phyloP scores from a whole-genome alignment of 2,888 invertebrate species.

The Nesidiocoris tenuis region DNA sequence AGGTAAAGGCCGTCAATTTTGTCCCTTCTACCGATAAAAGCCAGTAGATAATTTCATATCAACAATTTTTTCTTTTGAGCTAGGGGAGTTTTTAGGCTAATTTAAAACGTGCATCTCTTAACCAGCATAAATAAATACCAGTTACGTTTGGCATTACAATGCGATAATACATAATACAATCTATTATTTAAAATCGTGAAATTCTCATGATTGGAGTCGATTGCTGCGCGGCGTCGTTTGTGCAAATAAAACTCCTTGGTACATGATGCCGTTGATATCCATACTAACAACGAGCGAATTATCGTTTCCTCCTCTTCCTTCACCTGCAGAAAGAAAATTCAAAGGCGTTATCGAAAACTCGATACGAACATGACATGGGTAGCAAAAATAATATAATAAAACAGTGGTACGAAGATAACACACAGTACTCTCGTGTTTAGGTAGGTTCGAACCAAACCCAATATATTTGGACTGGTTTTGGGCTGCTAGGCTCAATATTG shows the following conservation, averaged over 20 bases:
- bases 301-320: constrained; percentile 65
- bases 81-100: neutral
- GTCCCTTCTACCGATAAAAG: neutral
- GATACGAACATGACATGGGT: too few species aligned
- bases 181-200: neutral
- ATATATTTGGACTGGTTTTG: too few species aligned
- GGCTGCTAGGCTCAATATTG: too few species aligned
- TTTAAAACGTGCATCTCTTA: neutral
- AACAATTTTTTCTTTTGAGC: neutral
- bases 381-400: too few species aligned
- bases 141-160: neutral
- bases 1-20: neutral
- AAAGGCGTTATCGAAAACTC: too few species aligned
- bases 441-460: too few species aligned
- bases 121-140: neutral
- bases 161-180: neutral
- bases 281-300: constrained; percentile 90
- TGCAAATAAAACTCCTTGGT: constrained; percentile 90
- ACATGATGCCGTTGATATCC: constrained; percentile 93
- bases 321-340: constrained; percentile 61
- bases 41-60: neutral
- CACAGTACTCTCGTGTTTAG: too few species aligned
- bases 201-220: constrained; percentile 44
- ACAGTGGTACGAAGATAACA: too few species aligned
- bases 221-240: constrained; percentile 52